phyloP scores from a whole-genome alignment of 2,113 vertebrate species.

The Odontesthes bonariensis region DNA sequence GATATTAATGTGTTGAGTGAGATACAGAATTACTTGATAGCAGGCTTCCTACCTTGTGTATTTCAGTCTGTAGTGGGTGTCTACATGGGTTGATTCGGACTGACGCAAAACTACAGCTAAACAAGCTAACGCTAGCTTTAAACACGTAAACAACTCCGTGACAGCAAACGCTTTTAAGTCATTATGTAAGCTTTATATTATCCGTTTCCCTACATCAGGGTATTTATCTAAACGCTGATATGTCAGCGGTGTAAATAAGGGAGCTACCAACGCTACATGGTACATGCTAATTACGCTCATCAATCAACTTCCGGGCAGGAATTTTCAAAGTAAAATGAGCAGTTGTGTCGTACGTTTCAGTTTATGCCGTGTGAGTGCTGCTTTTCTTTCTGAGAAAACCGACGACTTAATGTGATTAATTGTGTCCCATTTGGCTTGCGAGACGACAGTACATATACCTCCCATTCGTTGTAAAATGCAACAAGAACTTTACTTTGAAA shows the following conservation, averaged over 20 bases:
- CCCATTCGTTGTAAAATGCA: too few species aligned
- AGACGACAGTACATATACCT: too few species aligned
- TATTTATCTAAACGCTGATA: too few species aligned
- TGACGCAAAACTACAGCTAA: conserved; percentile 11
- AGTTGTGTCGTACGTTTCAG: too few species aligned
- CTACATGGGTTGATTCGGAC: background rate
- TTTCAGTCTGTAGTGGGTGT: background rate
- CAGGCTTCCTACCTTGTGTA: conserved; percentile 11
- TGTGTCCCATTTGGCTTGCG: too few species aligned
- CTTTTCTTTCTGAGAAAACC: too few species aligned
- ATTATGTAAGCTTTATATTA: background rate
- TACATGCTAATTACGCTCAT: background rate
- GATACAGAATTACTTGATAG: background rate
- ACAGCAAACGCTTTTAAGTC: too few species aligned
- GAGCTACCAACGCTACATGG: background rate
- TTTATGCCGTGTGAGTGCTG: background rate
- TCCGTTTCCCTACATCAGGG: background rate
- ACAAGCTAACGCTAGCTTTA: conserved; percentile 2
- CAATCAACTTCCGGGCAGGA: conserved; percentile 26
- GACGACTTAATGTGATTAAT: too few species aligned
- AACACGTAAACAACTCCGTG: background rate
- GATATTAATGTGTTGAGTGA: background rate
- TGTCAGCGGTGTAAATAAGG: too few species aligned
- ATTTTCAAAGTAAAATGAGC: conserved; percentile 23
- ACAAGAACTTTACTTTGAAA: conserved; percentile 17